phyloP scores from a whole-genome alignment of 2,797 vertebrate species.

The Bryconaethiops microstoma region DNA sequence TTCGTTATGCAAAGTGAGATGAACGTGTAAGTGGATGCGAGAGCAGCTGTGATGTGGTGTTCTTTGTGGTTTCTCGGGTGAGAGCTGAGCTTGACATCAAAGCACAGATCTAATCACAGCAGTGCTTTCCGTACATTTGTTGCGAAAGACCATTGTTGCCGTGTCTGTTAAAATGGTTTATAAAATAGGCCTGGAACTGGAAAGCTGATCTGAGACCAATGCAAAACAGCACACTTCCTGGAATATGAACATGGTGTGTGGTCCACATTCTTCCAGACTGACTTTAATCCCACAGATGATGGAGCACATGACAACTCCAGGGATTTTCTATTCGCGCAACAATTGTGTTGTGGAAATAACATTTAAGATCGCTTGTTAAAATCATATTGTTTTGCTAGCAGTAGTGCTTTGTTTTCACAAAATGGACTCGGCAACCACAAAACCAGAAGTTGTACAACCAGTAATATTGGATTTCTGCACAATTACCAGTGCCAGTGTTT shows the following conservation, averaged over 20 bases:
- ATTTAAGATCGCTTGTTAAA: not conserved
- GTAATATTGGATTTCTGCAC: not conserved
- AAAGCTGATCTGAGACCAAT: not conserved
- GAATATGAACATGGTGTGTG: constrained; percentile 8
- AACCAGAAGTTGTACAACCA: not conserved
- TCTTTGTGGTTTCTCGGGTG: not conserved
- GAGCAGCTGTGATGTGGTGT: constrained; percentile 1
- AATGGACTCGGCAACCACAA: not conserved
- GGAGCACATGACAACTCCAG: not conserved
- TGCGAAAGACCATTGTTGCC: not conserved
- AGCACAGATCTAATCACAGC: not conserved
- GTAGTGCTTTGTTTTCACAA: not conserved
- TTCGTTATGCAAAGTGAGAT: not conserved
- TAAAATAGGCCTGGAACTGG: not conserved
- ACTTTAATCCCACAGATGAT: constrained; percentile 7
- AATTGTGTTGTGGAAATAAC: constrained; percentile 1
- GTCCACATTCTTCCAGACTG: constrained; percentile 1
- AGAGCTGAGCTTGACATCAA: not conserved
- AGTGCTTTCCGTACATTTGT: not conserved
- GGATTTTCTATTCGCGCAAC: not conserved
- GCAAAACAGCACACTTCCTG: not conserved
- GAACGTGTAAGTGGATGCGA: not conserved
- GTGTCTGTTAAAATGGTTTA: not conserved
- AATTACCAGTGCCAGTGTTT: not conserved
- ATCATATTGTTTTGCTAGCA: not conserved